These are phyloP conservation scores for Oryzias woworae DNA, from an alignment of 2,113 vertebrate genomes.

Conservation along the genomic window DNA sequence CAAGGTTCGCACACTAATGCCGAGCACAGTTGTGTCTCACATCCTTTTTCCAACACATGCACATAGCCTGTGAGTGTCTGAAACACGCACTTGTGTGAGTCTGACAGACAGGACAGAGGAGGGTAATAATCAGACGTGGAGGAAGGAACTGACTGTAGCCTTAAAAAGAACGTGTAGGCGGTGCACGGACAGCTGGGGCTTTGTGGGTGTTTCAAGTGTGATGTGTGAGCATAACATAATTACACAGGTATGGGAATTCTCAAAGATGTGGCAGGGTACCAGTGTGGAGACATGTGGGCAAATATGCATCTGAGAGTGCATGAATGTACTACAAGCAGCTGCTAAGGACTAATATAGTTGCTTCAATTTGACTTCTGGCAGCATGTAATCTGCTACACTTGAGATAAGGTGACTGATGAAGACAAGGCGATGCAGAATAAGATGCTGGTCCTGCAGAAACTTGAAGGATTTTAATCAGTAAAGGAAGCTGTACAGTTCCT, in stretches of 20 bases:
- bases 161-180: slow-evolving; percentile 62
- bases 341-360: slow-evolving; percentile 21
- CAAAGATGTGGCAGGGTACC: slow-evolving; percentile 38
- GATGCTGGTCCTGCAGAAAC: neutral
- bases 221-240: slow-evolving; percentile 58
- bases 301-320: neutral
- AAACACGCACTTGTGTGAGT: slow-evolving; percentile 34
- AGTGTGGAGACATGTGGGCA: slow-evolving; percentile 43
- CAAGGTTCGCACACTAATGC: slow-evolving; percentile 41
- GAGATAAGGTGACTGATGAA: slow-evolving; percentile 39
- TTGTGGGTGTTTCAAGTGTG: slow-evolving; percentile 60
- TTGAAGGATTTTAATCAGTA: neutral
- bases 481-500: neutral
- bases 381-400: slow-evolving; percentile 38
- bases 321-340: slow-evolving; percentile 8
- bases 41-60: slow-evolving; percentile 56
- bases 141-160: slow-evolving; percentile 61
- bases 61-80: slow-evolving; percentile 33
- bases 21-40: slow-evolving; percentile 50
- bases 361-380: slow-evolving; percentile 61
- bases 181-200: slow-evolving; percentile 60
- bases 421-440: neutral
- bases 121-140: slow-evolving; percentile 58
- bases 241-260: slow-evolving; percentile 57
- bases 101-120: slow-evolving; percentile 38